phyloP scores from a whole-genome alignment of 2,888 invertebrate species.

The Eumacrocentrus americanus region DNA sequence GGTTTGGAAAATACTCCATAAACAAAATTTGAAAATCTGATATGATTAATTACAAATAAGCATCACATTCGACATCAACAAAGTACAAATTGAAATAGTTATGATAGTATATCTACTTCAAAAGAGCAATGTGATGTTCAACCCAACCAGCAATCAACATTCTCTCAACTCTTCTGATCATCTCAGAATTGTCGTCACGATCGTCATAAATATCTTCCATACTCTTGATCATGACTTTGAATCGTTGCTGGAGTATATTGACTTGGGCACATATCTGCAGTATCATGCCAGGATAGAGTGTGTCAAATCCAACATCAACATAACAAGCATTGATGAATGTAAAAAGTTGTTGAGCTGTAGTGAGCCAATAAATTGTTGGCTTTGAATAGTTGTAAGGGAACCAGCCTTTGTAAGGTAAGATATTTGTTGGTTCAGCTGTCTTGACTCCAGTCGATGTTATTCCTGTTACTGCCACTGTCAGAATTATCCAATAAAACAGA shows the following conservation, averaged over 20 bases:
- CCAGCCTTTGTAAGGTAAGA: slow-evolving; percentile 38
- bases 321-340: slow-evolving; percentile 13
- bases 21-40: background rate
- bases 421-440: slow-evolving; percentile 25
- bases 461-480: slow-evolving; percentile 5
- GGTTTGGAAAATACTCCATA: background rate
- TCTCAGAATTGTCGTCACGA: background rate
- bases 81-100: slow-evolving; percentile 34
- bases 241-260: slow-evolving; percentile 45
- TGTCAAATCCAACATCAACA: slow-evolving; percentile 44
- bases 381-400: slow-evolving; percentile 35
- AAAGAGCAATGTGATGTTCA: slow-evolving; percentile 32
- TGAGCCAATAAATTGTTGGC: slow-evolving; percentile 21
- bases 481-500: too few relatives aligned
- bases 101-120: slow-evolving; percentile 17
- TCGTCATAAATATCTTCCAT: background rate
- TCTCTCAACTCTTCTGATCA: slow-evolving; percentile 3
- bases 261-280: slow-evolving; percentile 44
- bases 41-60: too few relatives aligned
- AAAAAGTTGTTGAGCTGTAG: slow-evolving; percentile 32
- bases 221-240: slow-evolving; percentile 23
- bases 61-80: too few relatives aligned
- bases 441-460: slow-evolving; percentile 11
- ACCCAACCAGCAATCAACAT: slow-evolving; percentile 25
- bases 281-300: slow-evolving; percentile 43